Evolutionary conservation across 1,140 invertebrate species (phyloP).

Genomic region (Dolichoris vasculosae): DNA sequence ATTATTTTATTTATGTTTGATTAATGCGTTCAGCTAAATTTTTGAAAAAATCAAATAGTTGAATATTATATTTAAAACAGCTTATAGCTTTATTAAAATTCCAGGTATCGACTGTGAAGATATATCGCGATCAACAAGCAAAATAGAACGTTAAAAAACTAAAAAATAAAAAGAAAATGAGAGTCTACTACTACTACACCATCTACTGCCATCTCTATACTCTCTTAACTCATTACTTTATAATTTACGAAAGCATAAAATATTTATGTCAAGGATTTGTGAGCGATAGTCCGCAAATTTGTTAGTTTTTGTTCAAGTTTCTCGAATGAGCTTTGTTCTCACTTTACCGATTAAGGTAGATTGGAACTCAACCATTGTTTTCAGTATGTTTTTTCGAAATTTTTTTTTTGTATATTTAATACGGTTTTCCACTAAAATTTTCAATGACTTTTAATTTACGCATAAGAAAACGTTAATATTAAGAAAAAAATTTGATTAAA

Average conservation of each 20-base stretch:
- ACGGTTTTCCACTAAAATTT: constrained; percentile 23
- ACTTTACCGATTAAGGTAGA: constrained; percentile 67
- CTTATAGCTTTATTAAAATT: constrained; percentile 64
- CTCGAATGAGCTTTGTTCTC: constrained; percentile 55
- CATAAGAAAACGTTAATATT: not conserved
- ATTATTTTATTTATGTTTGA: not conserved
- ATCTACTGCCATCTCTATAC: constrained; percentile 54
- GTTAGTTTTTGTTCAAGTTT: constrained; percentile 49
- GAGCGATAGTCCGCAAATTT: not conserved
- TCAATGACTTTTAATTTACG: not conserved
- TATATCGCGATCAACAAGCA: constrained; percentile 57
- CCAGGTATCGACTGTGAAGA: constrained; percentile 71
- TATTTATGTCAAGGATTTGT: constrained; percentile 6
- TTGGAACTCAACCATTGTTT: constrained; percentile 33
- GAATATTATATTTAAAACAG: constrained; percentile 16
- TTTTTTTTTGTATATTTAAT: constrained; percentile 17
- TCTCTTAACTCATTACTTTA: constrained; percentile 58
- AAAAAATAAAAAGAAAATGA: constrained; percentile 26
- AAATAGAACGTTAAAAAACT: constrained; percentile 20
- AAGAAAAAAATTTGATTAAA: constrained; percentile 25
- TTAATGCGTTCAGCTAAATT: not conserved
- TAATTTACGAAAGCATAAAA: not conserved
- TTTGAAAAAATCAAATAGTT: not conserved
- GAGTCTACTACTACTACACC: constrained; percentile 13
- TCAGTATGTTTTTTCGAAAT: constrained; percentile 2